Base-by-base conservation (phyloP, 92 coral and sea anemone species). In the Zoanthus sansibaricus region DNA sequence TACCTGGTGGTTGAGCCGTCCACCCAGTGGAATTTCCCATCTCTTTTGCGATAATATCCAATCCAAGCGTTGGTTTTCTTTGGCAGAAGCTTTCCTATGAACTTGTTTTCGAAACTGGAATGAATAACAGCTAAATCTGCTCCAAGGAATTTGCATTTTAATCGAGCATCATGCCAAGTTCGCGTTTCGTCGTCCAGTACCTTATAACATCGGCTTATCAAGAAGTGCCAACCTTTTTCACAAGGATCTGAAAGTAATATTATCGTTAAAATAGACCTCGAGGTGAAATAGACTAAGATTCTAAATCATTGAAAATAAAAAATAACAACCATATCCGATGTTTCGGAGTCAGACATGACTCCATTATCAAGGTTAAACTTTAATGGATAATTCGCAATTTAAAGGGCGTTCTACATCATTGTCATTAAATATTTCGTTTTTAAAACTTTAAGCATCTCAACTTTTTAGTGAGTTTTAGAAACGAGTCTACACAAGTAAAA, bases 101-200 rank as follows among this genome's bases (percentile, higher is more conserved):
- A 78, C 25, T 45, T 37, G 55, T 78, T 78, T 54, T 78, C 83
- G 31, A 9, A 45, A 31, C 32, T n/a, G n/a, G 83, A 78, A 16
- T 9, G 33, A 9, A 78, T 78, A 46, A 56, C 37, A 0, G 33
- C 72, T 30, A 78, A 64, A 62, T 62, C 71, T 4, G 83, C 83
- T 0, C 72, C 72, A 8, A 78, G 72, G 9, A 25, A 58, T 7
- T 37, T 33, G 72, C 83, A 78, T 9, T 33, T 30, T 1, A 14
- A 33, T 5, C 83, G 71, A 20, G 83, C 64, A 3, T 16, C 72
- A n/a, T 12, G 20, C 83, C 83, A 78, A 1, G 55, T 78, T 1
- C 33, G 18, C 37, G 10, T 10, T 58, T 20, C 8, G 31, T 59
- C 72, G 12, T 18, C 8, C 21, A 78, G n/a, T 8, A 37, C 18